Evolutionary conservation across 2,888 invertebrate species (phyloP), one percentile per base, ranked within the genome.

Genomic region (Patella ulyssiponensis): DNA sequence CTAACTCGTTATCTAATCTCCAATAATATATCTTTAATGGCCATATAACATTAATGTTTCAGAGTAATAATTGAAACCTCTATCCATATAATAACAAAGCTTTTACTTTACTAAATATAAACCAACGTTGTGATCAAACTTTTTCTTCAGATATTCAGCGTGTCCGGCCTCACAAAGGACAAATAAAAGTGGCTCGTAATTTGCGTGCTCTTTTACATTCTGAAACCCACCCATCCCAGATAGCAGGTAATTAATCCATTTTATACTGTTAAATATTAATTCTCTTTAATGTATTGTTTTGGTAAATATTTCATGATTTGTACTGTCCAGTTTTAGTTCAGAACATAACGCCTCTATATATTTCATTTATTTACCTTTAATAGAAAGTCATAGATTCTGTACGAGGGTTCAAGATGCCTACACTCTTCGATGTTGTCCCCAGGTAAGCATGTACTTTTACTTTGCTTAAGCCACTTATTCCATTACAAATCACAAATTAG

Each of bases 331-430:
- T 64, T 64, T n/a, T 9, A 12, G n/a, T 12, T 64, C n/a, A n/a
- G 9, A 64, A 64, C 20, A 77, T 70, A 1, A 56, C 15, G 14
- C 17, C 7, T 23, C 9, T 44, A 7, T 44, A 44, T 1, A 9
- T 44, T 44, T 9, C 44, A 44, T 44, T 44, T 44, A 44, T 44
- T 44, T 69, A 73, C 76, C 81, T 86, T 84, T 81, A 84, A 70
- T 88, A 94, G 94, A 94, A 86, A 94, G 94, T 78, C 94, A 95
- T 87, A 91, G 94, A 71, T 93, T 94, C 87, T 94, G 94, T 89
- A 93, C 94, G 86, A 91, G 93, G 75, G 94, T 95, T 2, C 94
- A 95, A 87, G 95, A 95, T 88, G 94, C 94, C 0, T 95, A 95
- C 90, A 94, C 94, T 1, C 89, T 95, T 7, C 90, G 94, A 52